Base-by-base conservation (phyloP, 2,888 invertebrate genomes). In the Operophtera brumata region DNA sequence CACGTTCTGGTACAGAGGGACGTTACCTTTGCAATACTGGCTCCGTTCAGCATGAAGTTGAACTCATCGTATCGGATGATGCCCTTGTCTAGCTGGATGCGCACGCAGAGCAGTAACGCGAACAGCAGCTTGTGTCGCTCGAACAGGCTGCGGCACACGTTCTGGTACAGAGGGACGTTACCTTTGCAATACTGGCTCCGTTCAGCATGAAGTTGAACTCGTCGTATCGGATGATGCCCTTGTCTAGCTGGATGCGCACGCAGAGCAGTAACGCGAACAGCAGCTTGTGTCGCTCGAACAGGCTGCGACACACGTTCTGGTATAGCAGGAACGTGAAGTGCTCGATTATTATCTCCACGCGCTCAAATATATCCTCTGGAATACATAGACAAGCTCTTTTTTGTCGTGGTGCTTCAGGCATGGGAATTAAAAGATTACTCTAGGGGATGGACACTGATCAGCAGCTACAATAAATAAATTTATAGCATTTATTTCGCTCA, bases 271-370 rank as follows among this genome's bases (percentile, higher is more conserved):
- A 94, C 6, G 95, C 96, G 80, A 96, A 97, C 61, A 96, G 91
- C 10, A 97, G 86, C 84, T 97, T 97, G 84, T 98, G 96, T 57
- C 93, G 94, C 75, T 97, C 97, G 73, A 98, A 97, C 48, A 98
- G 91, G 62, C 97, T 96, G 44, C 97, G 92, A 71, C 97, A 97
- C 7, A 97, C 96, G 77, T 96, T 97, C 65, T 92, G 92, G 79
- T 96, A 97, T 1, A 98, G 90, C 59, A 94, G 93, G 75, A 94
- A 95, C 5, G 96, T 97, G 79, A 97, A 95, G 70, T 94, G 93
- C 14, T 95, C 93, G 45, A 95, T 95, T 52, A 98, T 92, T 51
- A 92, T 94, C n/a, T 91, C 88, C 3, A 97, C 93, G n/a, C 97
- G 92, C 47, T 93, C 91, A 1, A 92, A 87, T 57, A 96, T 91